Conservation (phyloP, 2,113 vertebrate genomes). For the Bubo scandiacus region DNA sequence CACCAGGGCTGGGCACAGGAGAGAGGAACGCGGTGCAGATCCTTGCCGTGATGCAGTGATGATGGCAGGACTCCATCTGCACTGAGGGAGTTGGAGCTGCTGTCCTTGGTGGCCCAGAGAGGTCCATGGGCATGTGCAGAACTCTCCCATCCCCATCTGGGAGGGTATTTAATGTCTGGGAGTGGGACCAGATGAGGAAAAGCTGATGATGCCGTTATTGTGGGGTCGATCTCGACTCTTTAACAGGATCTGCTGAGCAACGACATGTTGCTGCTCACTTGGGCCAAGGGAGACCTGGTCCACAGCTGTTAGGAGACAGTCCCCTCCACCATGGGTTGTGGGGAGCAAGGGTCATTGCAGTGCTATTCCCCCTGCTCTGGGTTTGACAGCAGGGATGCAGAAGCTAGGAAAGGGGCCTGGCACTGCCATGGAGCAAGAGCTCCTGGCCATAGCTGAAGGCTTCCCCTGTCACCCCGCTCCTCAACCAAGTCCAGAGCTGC, state of each 20-base stretch:
- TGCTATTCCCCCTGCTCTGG: background rate
- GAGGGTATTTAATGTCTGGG: background rate
- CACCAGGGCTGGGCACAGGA: background rate
- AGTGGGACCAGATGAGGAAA: background rate
- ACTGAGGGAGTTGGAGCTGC: background rate
- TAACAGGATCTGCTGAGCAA: background rate
- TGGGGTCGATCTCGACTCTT: background rate
- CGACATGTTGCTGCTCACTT: background rate
- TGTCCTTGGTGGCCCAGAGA: background rate
- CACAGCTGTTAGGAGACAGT: background rate
- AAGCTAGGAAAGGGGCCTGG: background rate
- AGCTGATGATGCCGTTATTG: background rate
- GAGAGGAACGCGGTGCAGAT: fast-evolving
- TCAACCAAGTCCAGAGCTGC: background rate
- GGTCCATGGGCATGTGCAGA: background rate
- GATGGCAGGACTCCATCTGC: background rate
- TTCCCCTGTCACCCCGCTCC: background rate
- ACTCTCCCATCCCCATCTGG: background rate
- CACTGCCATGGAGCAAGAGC: background rate
- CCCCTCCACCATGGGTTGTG: background rate
- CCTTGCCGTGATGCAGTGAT: background rate
- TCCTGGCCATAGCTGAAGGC: background rate
- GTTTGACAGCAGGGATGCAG: background rate
- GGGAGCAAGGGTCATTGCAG: background rate
- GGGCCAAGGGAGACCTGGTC: background rate